A percentile compares a stretch with the other conserved stretches of the same genome.
phyloP scores from a whole-genome alignment of 1,140 invertebrate species.

The Trissolcus basalis region DNA sequence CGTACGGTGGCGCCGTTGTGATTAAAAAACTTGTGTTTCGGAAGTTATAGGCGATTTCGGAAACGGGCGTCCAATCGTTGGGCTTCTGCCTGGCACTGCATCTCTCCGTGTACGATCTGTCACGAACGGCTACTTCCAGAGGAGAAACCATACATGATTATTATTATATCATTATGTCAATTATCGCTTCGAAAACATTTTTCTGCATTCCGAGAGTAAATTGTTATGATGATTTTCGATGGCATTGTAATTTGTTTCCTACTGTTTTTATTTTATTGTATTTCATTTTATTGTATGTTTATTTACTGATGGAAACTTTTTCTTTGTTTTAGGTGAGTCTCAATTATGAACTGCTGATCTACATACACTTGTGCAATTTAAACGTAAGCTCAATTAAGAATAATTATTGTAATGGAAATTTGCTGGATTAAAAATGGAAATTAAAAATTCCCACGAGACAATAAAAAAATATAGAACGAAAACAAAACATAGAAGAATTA shows the following conservation, averaged over 20 bases:
- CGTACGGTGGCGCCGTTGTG: conserved; percentile 3
- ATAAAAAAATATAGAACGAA: too few relatives aligned
- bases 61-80: conserved; percentile 7
- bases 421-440: too few relatives aligned
- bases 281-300: background rate
- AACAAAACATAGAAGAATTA: too few relatives aligned
- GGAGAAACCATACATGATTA: conserved; percentile 37
- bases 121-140: conserved; percentile 25
- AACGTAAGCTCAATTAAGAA: too few relatives aligned
- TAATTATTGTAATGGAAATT: too few relatives aligned
- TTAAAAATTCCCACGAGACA: too few relatives aligned
- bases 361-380: too few relatives aligned
- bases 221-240: background rate
- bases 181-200: conserved; percentile 17
- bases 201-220: conserved; percentile 15
- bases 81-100: background rate
- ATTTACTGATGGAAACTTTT: background rate
- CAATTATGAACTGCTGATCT: background rate
- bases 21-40: conserved; percentile 34
- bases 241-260: background rate
- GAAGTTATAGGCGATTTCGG: conserved; percentile 10
- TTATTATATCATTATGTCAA: conserved; percentile 42
- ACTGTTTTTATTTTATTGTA: too few relatives aligned
- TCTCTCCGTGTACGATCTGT: conserved; percentile 15
- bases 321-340: conserved; percentile 27